A percentile compares a stretch with the other conserved stretches of the same genome.
These are phyloP conservation scores for Psococerastis gibbosa DNA, from an alignment of 2,888 invertebrate species.

Conservation along the genomic window DNA sequence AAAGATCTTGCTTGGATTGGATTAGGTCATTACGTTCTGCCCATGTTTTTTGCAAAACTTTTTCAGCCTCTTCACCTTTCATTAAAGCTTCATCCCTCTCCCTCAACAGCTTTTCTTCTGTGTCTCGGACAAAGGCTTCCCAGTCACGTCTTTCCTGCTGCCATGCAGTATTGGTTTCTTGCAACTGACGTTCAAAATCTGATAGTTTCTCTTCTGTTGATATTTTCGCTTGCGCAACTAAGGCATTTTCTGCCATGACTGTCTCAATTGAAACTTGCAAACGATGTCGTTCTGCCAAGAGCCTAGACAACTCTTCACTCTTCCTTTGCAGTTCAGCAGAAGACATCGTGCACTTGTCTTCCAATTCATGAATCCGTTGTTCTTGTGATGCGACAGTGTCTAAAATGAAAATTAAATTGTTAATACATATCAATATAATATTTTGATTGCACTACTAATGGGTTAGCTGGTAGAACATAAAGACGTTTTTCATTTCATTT, in stretches of 20 bases:
- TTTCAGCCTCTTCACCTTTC: slow-evolving; percentile 24
- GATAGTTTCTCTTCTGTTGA: background rate
- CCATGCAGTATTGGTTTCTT: background rate
- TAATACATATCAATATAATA: too few relatives aligned
- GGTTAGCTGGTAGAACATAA: too few relatives aligned
- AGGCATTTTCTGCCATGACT: background rate
- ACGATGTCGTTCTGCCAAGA: too few relatives aligned
- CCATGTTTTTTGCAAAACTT: slow-evolving; percentile 7
- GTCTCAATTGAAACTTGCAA: background rate
- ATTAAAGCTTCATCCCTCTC: slow-evolving; percentile 16
- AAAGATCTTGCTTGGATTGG: background rate
- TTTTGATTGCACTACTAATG: too few relatives aligned
- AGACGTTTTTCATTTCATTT: too few relatives aligned
- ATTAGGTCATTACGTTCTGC: slow-evolving; percentile 13
- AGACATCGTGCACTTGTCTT: too few relatives aligned
- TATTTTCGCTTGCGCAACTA: background rate
- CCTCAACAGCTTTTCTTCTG: slow-evolving; percentile 21
- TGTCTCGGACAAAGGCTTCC: too few relatives aligned
- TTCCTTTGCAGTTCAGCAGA: slow-evolving; percentile 18
- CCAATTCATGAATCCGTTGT: background rate
- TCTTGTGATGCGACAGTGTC: slow-evolving; percentile 9
- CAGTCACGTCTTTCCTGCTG: too few relatives aligned
- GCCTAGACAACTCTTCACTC: too few relatives aligned
- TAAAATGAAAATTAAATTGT: too few relatives aligned
- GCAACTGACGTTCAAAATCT: background rate